Evolutionary conservation across 2,797 vertebrate species (phyloP).

Genomic region (Tapirus indicus): DNA sequence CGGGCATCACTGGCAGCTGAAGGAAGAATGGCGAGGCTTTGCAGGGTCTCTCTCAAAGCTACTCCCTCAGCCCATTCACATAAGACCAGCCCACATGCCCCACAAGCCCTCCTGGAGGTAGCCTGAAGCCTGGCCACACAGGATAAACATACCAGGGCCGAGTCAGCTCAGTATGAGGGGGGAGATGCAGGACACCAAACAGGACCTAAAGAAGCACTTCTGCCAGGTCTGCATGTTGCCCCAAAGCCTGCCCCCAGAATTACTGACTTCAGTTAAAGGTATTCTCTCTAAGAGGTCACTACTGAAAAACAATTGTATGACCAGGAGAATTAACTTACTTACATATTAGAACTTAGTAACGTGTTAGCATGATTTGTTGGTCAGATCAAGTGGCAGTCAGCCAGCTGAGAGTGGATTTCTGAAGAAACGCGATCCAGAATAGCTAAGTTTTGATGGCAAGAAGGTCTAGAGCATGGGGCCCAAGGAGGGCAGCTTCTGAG

Average conservation of each 20-base stretch:
- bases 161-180: not conserved
- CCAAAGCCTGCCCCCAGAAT: not conserved
- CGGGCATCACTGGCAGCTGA: not conserved
- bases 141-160: not conserved
- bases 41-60: not conserved
- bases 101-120: not conserved
- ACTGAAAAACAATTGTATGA: not conserved
- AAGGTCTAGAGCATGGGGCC: not conserved
- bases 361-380: not conserved
- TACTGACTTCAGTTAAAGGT: not conserved
- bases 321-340: not conserved
- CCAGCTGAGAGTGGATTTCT: not conserved
- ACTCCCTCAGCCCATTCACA: fast-evolving
- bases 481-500: not conserved
- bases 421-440: not conserved
- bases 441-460: not conserved
- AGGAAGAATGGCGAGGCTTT: not conserved
- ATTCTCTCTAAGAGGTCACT: not conserved
- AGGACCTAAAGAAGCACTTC: not conserved
- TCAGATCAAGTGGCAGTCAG: not conserved
- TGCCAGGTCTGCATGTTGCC: fast-evolving
- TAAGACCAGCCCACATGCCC: not conserved
- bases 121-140: not conserved
- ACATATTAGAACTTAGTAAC: not conserved
- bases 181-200: not conserved